Evolutionary conservation across 2,113 vertebrate genomes (phyloP), one percentile per base, ranked within the genome.

Genomic region (Leiothrix lutea): DNA sequence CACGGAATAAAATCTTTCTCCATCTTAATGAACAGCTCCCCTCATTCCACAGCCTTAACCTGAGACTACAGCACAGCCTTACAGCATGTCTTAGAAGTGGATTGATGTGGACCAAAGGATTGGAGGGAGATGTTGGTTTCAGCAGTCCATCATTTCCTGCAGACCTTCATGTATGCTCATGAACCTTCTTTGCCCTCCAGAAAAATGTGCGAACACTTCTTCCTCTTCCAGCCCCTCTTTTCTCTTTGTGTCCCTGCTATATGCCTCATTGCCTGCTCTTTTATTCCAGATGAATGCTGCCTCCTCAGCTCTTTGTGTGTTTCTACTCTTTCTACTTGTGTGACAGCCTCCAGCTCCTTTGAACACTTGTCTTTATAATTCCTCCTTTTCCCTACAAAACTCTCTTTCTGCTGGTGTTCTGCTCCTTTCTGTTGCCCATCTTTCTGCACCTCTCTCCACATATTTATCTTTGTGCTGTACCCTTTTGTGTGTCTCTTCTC

Each of bases 261-360:
- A 6, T 56, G 31, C 74, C 47, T 94, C 28, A 8, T 40, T 90
- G 38, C 85, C 51, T 86, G 51, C 44, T 93, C 86, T 88, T 92
- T 88, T 67, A 74, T 93, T 95, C 54, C 47, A 74, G 47, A 73
- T 80, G 79, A 94, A 56, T 90, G 56, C 75, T 7, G 29, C 75
- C 53, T 88, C 67, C 80, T 90, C 75, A 71, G 79, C 40, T 84
- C 72, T 94, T 93, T 94, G 44, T 92, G 66, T 67, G 45, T 77
- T 95, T 94, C 69, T 88, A 22, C 69, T 82, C 78, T 92, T 85
- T 80, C 75, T 92, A 66, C 79, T 73, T 86, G 54, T 62, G 65
- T 93, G 90, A 93, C 86, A 71, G 88, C 67, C 88, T 88, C 51
- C 53, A 44, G 25, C 45, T 90, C 40, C 54, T 91, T 83, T 96